Conservation (phyloP, 2,888 invertebrate species). For the Trachelus stipa region DNA sequence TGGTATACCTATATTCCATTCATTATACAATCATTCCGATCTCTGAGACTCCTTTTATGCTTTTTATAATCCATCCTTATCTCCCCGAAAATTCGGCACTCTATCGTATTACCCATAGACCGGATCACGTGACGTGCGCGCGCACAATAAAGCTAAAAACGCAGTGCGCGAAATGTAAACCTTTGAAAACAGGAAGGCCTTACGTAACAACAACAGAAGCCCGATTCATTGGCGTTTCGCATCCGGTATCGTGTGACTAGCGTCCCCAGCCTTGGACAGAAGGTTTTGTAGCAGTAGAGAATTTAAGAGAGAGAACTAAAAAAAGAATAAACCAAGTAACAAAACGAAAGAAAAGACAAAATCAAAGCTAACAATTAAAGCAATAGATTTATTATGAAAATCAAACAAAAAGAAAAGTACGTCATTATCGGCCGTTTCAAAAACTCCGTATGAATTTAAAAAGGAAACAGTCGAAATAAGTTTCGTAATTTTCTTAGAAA, state of each 20-base stretch:
- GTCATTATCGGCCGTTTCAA: neutral
- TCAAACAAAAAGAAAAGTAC: too few relatives aligned
- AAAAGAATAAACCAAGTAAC: neutral
- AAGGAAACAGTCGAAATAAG: neutral
- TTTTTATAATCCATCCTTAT: neutral
- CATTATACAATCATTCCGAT: neutral
- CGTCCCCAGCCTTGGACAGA: neutral
- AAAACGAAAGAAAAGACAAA: neutral
- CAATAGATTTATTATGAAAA: neutral
- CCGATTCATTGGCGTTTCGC: constrained; percentile 28
- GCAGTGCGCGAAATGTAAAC: constrained; percentile 4
- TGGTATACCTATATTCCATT: neutral
- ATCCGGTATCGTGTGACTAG: constrained; percentile 10
- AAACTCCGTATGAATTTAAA: neutral
- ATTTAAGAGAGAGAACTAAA: neutral
- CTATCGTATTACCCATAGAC: neutral
- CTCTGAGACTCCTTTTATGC: neutral
- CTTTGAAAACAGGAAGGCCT: constrained; percentile 22
- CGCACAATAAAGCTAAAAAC: neutral
- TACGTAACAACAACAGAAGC: constrained; percentile 30
- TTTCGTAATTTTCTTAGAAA: neutral
- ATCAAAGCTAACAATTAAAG: neutral
- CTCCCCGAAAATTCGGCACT: neutral
- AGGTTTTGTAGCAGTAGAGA: neutral
- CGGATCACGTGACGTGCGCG: neutral